A percentile compares a stretch with the other conserved stretches of the same genome.
Evolutionary conservation across 1,140 invertebrate genomes (phyloP).

Genomic region (Coelopa frigida): DNA sequence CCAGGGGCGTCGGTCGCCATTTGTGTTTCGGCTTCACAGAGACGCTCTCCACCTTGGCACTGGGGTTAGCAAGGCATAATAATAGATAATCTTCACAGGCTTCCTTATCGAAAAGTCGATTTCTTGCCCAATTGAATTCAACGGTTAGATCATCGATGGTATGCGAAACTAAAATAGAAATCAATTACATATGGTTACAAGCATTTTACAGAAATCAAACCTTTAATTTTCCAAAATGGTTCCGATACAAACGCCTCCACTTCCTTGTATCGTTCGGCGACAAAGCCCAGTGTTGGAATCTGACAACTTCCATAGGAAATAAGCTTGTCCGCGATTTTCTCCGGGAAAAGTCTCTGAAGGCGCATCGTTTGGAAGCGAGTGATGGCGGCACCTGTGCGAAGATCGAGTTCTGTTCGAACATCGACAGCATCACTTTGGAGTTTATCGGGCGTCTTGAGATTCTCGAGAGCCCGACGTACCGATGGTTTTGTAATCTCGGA

Average conservation of each 20-base stretch:
- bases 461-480: slow-evolving; percentile 71
- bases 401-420: slow-evolving; percentile 89
- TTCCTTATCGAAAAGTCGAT: slow-evolving; percentile 80
- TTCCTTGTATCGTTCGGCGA: slow-evolving; percentile 88
- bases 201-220: no score
- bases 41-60: slow-evolving; percentile 78
- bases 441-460: slow-evolving; percentile 74
- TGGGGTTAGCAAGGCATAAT: slow-evolving; percentile 69
- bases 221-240: slow-evolving; percentile 88
- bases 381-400: slow-evolving; percentile 94
- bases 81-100: slow-evolving; percentile 75
- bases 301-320: slow-evolving; percentile 98
- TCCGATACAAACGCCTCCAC: slow-evolving; percentile 84
- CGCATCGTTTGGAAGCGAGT: slow-evolving; percentile 97
- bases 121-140: slow-evolving; percentile 86
- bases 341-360: slow-evolving; percentile 77
- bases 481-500: slow-evolving; percentile 91
- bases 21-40: slow-evolving; percentile 87
- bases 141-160: slow-evolving; percentile 62
- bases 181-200: slow-evolving; percentile 14
- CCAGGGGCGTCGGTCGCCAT: slow-evolving; percentile 90
- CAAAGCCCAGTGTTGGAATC: slow-evolving; percentile 95
- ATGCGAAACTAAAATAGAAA: slow-evolving; percentile 58
- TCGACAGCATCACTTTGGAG: slow-evolving; percentile 90
- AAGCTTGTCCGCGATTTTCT: slow-evolving; percentile 64